Percentiles rank a stretch among this genome's conserved stretches.
Evolutionary conservation across 64 coral and sea anemone species (phyloP).

Genomic region (Montipora sp.): DNA sequence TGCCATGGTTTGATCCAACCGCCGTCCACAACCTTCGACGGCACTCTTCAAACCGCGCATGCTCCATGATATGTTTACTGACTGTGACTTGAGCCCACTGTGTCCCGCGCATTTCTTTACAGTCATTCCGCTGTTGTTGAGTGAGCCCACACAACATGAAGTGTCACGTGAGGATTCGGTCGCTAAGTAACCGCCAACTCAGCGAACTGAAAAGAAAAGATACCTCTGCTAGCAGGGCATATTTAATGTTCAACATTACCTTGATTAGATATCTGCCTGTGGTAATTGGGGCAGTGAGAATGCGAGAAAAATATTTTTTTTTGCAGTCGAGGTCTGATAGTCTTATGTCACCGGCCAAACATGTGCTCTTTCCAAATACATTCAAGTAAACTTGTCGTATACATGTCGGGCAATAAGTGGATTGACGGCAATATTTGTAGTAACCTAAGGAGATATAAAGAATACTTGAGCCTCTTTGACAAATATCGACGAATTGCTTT

Average conservation of each 20-base stretch:
- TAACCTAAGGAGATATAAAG: neutral
- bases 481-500: no score
- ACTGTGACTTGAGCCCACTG: no score
- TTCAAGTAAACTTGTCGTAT: constrained; percentile 38
- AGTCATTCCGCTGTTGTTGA: no score
- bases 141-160: no score
- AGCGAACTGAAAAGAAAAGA: no score
- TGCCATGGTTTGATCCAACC: no score
- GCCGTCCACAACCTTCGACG: no score
- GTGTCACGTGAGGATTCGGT: no score
- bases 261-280: constrained; percentile 16
- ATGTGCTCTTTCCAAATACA: neutral
- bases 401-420: neutral
- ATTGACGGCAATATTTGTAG: constrained; percentile 30
- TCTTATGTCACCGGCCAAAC: neutral
- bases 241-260: constrained; percentile 1
- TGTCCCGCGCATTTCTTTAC: no score
- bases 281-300: neutral
- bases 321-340: neutral
- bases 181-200: no score
- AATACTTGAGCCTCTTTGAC: neutral
- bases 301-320: neutral
- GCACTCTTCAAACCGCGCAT: no score
- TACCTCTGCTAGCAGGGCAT: neutral
- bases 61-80: no score